Base-by-base conservation (phyloP, 1,140 invertebrate species). In the Eumeta japonica region DNA sequence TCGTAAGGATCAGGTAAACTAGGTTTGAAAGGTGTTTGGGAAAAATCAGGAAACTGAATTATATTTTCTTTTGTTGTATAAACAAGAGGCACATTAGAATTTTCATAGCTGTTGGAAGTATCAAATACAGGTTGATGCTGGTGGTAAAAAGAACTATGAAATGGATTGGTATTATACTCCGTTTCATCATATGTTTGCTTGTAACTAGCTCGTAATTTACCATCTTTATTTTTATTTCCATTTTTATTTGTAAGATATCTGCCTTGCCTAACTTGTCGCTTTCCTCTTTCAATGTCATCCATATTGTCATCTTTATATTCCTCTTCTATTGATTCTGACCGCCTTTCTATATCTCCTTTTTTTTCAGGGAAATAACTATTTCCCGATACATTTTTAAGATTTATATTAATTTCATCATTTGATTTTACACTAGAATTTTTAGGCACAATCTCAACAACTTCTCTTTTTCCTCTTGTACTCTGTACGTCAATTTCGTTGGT, bases 231-330 rank as follows among this genome's bases (percentile, higher is more conserved):
- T 30, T 55, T 46, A 28, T 37, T 28, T 36, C 61, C 68, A 16
- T 55, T 58, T 39, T 71, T 62, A 55, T 67, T 65, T 38, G 59
- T 47, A 55, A 61, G 61, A 45, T 70, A 61, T 52, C 75, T 33
- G 12, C 46, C 46, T 12, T 35, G 48, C 4, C 41, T 46, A 27
- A 70, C 50, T 64, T 77, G 75, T 54, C 75, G 61, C 47, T 76
- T 76, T 28, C 67, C 70, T 50, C 75, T 61, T 35, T 77, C 75
- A 41, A 39, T 55, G 16, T 55, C 52, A 32, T 71, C 60, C 24
- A 50, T 43, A 34, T 41, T 39, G 24, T 59, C 51, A 16, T 44
- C 37, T 34, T 46, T 40, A 31, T 34, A 35, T 29, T 39, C 47
- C 37, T 40, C 27, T 39, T 60, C 50, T n/a, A n/a, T n/a, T n/a